Evolutionary conservation across 2,888 invertebrate genomes (phyloP).

Genomic region (Limnephilus marmoratus): DNA sequence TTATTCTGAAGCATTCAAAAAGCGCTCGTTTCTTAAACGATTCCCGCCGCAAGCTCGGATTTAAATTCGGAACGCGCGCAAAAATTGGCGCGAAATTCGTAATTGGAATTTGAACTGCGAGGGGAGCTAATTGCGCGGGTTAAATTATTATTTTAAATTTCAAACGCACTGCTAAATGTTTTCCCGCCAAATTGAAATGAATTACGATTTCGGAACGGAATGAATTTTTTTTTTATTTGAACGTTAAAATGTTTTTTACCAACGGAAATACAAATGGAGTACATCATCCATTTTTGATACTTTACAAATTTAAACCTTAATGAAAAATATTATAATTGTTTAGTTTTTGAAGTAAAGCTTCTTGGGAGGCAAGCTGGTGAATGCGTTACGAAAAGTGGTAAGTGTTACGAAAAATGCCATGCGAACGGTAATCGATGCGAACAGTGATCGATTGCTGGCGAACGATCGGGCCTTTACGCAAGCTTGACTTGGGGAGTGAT

Average conservation of each 20-base stretch:
- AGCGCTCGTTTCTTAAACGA: neutral
- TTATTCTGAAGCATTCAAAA: neutral
- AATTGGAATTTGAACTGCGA: conserved; percentile 26
- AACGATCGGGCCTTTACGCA: too few relatives aligned
- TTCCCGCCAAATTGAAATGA: conserved; percentile 9
- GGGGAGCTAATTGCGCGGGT: conserved; percentile 32
- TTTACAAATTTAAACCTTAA: neutral
- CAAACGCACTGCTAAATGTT: conserved; percentile 2
- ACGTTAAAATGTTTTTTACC: neutral
- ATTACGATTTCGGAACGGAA: neutral
- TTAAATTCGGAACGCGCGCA: conserved; percentile 35
- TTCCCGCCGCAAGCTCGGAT: conserved; percentile 22
- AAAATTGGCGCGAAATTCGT: conserved; percentile 42
- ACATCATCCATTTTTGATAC: neutral
- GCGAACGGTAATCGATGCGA: too few relatives aligned
- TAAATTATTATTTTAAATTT: conserved; percentile 19
- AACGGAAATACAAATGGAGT: neutral
- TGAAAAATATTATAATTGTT: neutral
- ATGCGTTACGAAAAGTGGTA: too few relatives aligned
- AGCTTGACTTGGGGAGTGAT: too few relatives aligned
- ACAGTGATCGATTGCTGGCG: too few relatives aligned
- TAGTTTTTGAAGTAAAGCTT: too few relatives aligned
- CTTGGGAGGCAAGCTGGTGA: too few relatives aligned
- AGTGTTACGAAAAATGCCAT: too few relatives aligned
- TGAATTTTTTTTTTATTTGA: neutral